Percentiles rank a stretch among this genome's conserved stretches.
These are phyloP conservation scores for Pachypanchax playfairii DNA, from an alignment of 2,113 vertebrate genomes.

Conservation along the genomic window DNA sequence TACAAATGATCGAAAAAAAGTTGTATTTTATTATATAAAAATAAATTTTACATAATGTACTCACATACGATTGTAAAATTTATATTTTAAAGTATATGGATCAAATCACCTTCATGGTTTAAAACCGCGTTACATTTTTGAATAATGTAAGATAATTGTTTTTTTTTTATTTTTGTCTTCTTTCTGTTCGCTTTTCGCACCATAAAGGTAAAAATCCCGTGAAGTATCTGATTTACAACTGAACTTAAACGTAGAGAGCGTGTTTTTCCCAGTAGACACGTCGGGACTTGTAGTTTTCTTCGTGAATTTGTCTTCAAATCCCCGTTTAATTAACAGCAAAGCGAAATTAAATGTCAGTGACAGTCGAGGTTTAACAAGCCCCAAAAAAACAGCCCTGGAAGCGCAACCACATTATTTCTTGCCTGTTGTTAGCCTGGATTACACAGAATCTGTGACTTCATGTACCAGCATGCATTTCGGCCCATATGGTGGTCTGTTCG, in stretches of 20 bases:
- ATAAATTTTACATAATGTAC: not conserved
- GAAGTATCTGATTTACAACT: not conserved
- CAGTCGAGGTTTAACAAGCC: accelerated
- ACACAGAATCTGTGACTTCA: slow-evolving; percentile 20
- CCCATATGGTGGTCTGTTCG: slow-evolving; percentile 35
- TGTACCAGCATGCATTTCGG: slow-evolving; percentile 47
- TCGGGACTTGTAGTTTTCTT: slow-evolving; percentile 74
- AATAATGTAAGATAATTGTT: not conserved
- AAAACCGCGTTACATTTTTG: not conserved
- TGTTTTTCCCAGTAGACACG: slow-evolving; percentile 13
- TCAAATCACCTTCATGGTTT: not conserved
- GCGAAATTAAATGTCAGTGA: not conserved
- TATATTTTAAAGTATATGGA: not conserved
- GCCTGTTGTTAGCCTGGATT: not conserved
- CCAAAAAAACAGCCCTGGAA: accelerated
- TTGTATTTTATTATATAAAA: not conserved
- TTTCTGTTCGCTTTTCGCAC: not conserved
- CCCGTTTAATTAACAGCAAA: not conserved
- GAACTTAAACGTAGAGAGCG: accelerated
- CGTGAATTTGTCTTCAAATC: not conserved
- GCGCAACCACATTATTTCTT: not conserved
- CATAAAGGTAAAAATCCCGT: not conserved
- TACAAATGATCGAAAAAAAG: not conserved
- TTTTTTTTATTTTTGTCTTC: not conserved
- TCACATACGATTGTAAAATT: not conserved